Conservation (phyloP, 1,140 invertebrate species). For the Danaus plexippus region DNA sequence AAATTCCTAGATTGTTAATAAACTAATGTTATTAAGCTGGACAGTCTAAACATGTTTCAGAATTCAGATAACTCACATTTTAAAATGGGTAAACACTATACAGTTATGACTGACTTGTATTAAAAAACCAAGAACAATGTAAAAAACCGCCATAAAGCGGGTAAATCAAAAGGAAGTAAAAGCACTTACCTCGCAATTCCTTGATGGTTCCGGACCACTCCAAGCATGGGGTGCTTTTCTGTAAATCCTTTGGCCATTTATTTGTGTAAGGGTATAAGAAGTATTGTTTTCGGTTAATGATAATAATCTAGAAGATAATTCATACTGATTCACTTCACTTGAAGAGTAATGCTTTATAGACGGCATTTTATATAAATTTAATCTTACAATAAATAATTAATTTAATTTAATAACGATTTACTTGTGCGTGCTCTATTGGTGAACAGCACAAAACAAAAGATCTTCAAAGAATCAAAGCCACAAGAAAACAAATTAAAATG, state of each 20-base stretch:
- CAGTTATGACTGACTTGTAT: no score
- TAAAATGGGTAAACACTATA: no score
- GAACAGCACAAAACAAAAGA: constrained; percentile 28
- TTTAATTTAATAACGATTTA: constrained; percentile 11
- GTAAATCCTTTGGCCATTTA: constrained; percentile 66
- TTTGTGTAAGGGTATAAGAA: constrained; percentile 64
- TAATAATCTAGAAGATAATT: constrained; percentile 66
- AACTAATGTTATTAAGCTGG: no score
- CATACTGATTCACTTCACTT: constrained; percentile 68
- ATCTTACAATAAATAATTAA: constrained; percentile 50
- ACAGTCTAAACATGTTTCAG: no score
- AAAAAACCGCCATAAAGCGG: constrained; percentile 12
- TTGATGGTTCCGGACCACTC: constrained; percentile 59
- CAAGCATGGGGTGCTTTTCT: constrained; percentile 61
- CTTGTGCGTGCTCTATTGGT: constrained; percentile 20
- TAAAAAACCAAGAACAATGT: no score
- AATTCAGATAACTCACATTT: no score
- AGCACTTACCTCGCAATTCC: constrained; percentile 60
- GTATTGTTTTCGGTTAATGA: constrained; percentile 62
- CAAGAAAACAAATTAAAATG: constrained; percentile 46
- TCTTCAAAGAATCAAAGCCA: constrained; percentile 27
- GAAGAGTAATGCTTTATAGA: constrained; percentile 61
- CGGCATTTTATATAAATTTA: constrained; percentile 47
- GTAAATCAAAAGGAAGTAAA: constrained; percentile 16
- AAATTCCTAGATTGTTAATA: no score